Base-by-base conservation (phyloP, 2,113 vertebrate species). In the Peromyscus californicus region DNA sequence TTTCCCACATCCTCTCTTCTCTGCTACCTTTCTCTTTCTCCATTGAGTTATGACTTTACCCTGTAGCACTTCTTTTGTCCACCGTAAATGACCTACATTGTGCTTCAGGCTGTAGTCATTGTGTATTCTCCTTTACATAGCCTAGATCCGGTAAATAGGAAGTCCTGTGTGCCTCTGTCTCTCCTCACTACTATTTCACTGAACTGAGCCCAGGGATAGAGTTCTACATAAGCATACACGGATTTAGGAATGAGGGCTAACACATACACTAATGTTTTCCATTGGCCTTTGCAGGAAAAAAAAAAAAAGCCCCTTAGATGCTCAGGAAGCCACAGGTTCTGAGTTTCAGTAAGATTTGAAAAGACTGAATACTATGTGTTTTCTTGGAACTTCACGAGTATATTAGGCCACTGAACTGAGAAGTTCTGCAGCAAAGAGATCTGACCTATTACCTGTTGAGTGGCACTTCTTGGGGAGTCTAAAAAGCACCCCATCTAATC, bases 161-260 rank as follows among this genome's bases (percentile, higher is more conserved):
- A 57, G 7, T 91, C 85, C 39, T 59, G 5, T 72, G 70, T 65
- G 17, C 63, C 70, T 80, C 67, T 51, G 1, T 86, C 72, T 31
- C 39, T 29, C 45, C 78, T 69, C 10, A 16, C 6, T 31, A 17
- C 9, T 72, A 36, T 69, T 89, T 92, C 86, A 54, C 1, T 45
- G 69, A 69, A 6, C 12, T 9, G 26, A 79, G 31, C n/a, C 24
- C 1, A 78, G 24, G 0, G 1, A 36, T 57, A 1, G 1, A 45
- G 42, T 86, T 93, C 54, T 75, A 61, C 4, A 13, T 13, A 22
- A 7, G 24, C 12, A 29, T 57, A 63, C 22, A 61, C 54, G 67
- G 89, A 89, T 2, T 2, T 19, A 31, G 86, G 59, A 31, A 33
- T 72, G 79, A 51, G 17, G 16, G 67, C 5, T 33, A 74, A 36